These are phyloP conservation scores for Marmota monax DNA, from an alignment of 2,113 vertebrate genomes.

Conservation along the genomic window DNA sequence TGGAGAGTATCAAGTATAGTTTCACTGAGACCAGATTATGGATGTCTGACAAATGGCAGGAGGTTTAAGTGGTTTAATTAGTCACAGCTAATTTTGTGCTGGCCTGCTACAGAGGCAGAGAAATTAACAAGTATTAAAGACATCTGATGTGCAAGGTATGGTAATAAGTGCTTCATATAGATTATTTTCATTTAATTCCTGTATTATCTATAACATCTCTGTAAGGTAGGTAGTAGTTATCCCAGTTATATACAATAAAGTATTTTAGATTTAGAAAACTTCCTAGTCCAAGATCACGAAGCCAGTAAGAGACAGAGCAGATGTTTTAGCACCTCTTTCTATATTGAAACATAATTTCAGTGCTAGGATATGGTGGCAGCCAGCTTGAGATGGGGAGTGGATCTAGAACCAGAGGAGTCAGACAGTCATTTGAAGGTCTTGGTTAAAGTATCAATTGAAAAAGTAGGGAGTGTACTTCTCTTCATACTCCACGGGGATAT, in stretches of 20 bases:
- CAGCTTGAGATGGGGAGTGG: neutral
- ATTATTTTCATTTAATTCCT: slow-evolving; percentile 12
- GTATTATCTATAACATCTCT: neutral
- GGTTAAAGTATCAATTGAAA: neutral
- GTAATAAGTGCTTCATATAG: neutral
- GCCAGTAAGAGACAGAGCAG: slow-evolving; percentile 17
- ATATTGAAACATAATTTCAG: neutral
- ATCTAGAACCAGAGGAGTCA: neutral
- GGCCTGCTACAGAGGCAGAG: neutral
- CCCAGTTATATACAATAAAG: neutral
- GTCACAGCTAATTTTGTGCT: neutral
- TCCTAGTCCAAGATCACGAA: neutral
- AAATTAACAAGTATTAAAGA: neutral
- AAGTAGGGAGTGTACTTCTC: neutral
- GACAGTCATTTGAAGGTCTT: neutral
- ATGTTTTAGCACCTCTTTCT: neutral
- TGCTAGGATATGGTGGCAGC: neutral
- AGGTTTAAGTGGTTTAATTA: neutral
- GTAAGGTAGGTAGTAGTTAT: neutral
- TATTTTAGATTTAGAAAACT: neutral
- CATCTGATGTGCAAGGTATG: neutral
- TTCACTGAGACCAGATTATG: neutral
- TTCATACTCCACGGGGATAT: neutral
- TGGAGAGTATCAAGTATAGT: neutral
- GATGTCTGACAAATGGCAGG: neutral